A percentile compares a stretch with the other conserved stretches of the same genome.
phyloP scores from a whole-genome alignment of 2,113 vertebrate species.

The Psophia crepitans region DNA sequence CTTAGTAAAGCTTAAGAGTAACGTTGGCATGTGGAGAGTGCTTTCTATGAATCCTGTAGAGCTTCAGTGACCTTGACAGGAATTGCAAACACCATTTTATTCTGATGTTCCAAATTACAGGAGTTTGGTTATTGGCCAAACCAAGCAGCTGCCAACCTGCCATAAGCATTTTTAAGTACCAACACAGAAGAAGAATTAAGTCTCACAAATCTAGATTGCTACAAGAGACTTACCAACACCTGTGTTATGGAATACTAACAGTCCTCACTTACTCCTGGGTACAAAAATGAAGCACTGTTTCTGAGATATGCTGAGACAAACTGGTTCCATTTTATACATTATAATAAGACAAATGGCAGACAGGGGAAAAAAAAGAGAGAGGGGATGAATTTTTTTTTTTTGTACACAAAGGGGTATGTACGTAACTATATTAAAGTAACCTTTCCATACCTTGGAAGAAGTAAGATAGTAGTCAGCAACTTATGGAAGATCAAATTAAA shows the following conservation, averaged over 20 bases:
- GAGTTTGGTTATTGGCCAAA: neutral
- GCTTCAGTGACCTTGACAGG: neutral
- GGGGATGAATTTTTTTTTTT: neutral
- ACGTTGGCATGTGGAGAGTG: neutral
- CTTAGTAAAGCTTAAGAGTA: neutral
- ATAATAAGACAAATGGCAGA: constrained; percentile 1
- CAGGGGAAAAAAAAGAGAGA: neutral
- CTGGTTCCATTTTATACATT: constrained; percentile 23
- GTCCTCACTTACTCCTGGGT: neutral
- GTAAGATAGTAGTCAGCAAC: constrained; percentile 34
- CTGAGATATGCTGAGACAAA: constrained; percentile 1
- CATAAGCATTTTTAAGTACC: neutral
- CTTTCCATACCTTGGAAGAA: constrained; percentile 17
- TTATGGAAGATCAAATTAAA: constrained; percentile 35
- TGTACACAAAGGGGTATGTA: neutral
- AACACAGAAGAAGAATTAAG: neutral
- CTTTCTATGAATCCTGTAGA: neutral
- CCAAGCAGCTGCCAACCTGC: neutral
- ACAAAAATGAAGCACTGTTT: constrained; percentile 40
- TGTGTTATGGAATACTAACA: neutral
- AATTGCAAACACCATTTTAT: neutral
- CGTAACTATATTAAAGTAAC: constrained; percentile 29
- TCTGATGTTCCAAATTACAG: neutral
- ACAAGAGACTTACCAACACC: neutral
- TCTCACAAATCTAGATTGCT: neutral